Base-by-base conservation (phyloP, 2,113 vertebrate species). In the Saguinus midas region DNA sequence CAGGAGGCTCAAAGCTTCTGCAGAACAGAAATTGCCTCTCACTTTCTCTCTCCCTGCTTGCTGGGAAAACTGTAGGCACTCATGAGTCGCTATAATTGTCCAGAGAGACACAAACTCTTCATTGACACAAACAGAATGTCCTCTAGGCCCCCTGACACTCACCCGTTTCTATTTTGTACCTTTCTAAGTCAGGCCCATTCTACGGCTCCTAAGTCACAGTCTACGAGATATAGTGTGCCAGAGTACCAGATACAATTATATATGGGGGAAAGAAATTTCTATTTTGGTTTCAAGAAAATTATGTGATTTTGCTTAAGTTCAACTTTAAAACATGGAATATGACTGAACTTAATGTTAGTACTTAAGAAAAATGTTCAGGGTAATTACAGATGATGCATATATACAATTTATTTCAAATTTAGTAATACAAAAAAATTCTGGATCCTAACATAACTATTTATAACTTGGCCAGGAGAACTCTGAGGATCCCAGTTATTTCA, bases 391-490 rank as follows among this genome's bases (percentile, higher is more conserved):
- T 91, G 96, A 23, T 94, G 73, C 76, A 97, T 97, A 98, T 97
- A 97, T 83, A 96, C 89, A 95, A 52, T 97, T 91, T 92, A 97
- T 98, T 98, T 98, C 76, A 90, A 97, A 98, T 98, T 97, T 97
- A 97, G 80, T 96, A 96, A 97, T 98, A 96, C 91, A 95, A 97
- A 97, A 97, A 97, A 96, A 96, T 93, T 96, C 97, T 97, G 98
- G 96, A 97, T 97, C 95, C 95, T 93, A 95, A 97, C 55, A 14
- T 52, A 91, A 88, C 97, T 97, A 97, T 97, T 97, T 90, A 81
- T 96, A 97, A 98, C 96, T 98, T 96, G 95, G 93, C 96, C 92
- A 79, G 20, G 91, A 95, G 16, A 96, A 93, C 52, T 97, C 83
- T 55, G 21, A 90, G 91, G 93, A 97, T 52, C 80, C 87, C 96